These are phyloP conservation scores for Drosophila pseudoobscura DNA, from an alignment of 1,140 invertebrate genomes.

Conservation along the genomic window DNA sequence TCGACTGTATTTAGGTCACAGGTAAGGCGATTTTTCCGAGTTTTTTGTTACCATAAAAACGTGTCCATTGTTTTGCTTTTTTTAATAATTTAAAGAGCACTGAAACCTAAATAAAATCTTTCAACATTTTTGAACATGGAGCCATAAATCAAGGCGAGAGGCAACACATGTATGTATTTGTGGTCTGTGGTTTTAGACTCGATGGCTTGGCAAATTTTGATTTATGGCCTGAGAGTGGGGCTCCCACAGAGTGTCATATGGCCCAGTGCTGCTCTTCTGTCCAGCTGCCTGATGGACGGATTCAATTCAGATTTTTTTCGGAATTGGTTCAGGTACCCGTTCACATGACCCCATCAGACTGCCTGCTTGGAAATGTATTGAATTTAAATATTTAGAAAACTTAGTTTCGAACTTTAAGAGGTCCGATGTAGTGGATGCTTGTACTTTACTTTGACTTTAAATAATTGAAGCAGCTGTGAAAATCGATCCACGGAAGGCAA, in stretches of 20 bases:
- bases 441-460: background rate
- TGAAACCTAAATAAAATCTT: background rate
- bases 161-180: constrained; percentile 3
- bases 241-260: too few species aligned
- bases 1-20: too few species aligned
- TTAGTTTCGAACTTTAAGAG: background rate
- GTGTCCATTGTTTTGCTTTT: too few species aligned
- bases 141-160: constrained; percentile 19
- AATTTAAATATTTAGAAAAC: constrained; percentile 28
- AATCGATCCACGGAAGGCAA: background rate
- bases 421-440: background rate
- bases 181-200: constrained; percentile 13
- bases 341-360: background rate
- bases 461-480: constrained; percentile 16
- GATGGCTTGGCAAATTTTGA: constrained; percentile 40
- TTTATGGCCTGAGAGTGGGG: constrained; percentile 17
- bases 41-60: too few species aligned
- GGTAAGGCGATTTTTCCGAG: too few species aligned
- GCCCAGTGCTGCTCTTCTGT: background rate
- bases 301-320: background rate
- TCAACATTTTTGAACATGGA: too few species aligned
- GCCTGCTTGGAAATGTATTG: background rate
- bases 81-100: too few species aligned
- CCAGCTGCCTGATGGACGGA: constrained; percentile 1
- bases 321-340: too few species aligned